A percentile compares a stretch with the other conserved stretches of the same genome.
phyloP scores from a whole-genome alignment of 1,140 invertebrate species.

The Drosophila seguyi region DNA sequence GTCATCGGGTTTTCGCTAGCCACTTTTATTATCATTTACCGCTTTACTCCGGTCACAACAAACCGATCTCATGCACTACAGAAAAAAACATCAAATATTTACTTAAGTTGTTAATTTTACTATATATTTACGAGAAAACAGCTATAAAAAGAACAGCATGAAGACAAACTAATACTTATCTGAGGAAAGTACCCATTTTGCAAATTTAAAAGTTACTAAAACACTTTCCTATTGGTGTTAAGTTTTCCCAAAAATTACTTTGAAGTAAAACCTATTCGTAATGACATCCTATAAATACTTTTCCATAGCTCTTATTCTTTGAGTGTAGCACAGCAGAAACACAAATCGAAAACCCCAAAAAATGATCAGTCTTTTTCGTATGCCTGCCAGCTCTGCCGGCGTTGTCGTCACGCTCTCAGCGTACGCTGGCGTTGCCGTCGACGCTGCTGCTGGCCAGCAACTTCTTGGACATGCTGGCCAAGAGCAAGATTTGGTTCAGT shows the following conservation, averaged over 20 bases:
- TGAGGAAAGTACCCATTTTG: too few relatives aligned
- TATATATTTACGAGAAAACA: too few relatives aligned
- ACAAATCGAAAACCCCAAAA: constrained; percentile 40
- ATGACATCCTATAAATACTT: too few relatives aligned
- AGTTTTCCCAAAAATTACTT: too few relatives aligned
- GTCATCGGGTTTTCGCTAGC: constrained; percentile 17
- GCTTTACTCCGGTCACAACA: constrained; percentile 56
- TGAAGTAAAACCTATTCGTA: too few relatives aligned
- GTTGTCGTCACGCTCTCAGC: constrained; percentile 74
- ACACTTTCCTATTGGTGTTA: too few relatives aligned
- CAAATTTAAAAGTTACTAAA: background rate
- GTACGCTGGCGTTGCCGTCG: constrained; percentile 26
- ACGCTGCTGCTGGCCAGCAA: constrained; percentile 77
- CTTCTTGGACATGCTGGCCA: constrained; percentile 84
- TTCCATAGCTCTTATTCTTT: background rate
- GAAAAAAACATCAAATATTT: background rate
- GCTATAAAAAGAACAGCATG: background rate
- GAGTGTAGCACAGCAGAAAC: constrained; percentile 42
- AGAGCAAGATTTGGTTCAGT: constrained; percentile 85
- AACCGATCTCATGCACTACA: constrained; percentile 14
- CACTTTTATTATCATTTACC: constrained; percentile 82
- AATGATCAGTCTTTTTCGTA: constrained; percentile 25
- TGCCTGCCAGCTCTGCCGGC: constrained; percentile 61
- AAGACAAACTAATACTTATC: too few relatives aligned
- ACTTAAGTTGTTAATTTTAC: too few relatives aligned